phyloP scores from a whole-genome alignment of 2,888 invertebrate genomes.

The Rhodophaea formosa region DNA sequence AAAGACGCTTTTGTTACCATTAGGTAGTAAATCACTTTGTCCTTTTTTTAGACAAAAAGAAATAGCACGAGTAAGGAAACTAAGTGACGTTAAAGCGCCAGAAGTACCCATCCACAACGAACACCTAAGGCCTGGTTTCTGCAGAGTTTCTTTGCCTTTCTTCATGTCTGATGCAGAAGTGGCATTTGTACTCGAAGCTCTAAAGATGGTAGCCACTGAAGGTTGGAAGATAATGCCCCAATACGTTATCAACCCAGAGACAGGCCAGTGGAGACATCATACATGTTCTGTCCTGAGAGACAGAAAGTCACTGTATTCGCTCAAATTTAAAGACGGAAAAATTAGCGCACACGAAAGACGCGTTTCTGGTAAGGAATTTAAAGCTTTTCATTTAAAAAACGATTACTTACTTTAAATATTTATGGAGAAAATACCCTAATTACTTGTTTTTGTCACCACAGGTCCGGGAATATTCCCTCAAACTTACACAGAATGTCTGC shows the following conservation, averaged over 20 bases:
- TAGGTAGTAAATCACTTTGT: not conserved
- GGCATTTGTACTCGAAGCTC: conserved; percentile 90
- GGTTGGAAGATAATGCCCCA: conserved; percentile 94
- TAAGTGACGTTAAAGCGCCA: conserved; percentile 66
- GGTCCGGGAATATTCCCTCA: conserved; percentile 87
- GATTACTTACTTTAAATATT: not conserved
- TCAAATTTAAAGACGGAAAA: conserved; percentile 87
- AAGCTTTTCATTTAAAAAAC: not conserved
- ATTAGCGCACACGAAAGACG: conserved; percentile 87
- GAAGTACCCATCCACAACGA: conserved; percentile 81
- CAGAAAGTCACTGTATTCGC: conserved; percentile 89
- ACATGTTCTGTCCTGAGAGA: conserved; percentile 89
- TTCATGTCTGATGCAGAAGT: conserved; percentile 90
- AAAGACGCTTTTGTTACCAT: no score
- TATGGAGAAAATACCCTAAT: not conserved
- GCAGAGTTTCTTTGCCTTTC: conserved; percentile 91
- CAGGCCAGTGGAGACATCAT: conserved; percentile 94
- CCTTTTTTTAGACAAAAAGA: conserved; percentile 68
- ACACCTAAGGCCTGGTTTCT: conserved; percentile 92
- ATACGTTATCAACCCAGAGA: conserved; percentile 92
- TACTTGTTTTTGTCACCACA: conserved; percentile 32
- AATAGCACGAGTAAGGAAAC: conserved; percentile 64
- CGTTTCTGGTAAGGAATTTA: conserved; percentile 75
- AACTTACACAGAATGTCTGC: conserved; percentile 88
- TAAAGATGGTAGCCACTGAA: conserved; percentile 93